Conservation (phyloP, 2,113 vertebrate genomes). For the Mionectes macconnelli region DNA sequence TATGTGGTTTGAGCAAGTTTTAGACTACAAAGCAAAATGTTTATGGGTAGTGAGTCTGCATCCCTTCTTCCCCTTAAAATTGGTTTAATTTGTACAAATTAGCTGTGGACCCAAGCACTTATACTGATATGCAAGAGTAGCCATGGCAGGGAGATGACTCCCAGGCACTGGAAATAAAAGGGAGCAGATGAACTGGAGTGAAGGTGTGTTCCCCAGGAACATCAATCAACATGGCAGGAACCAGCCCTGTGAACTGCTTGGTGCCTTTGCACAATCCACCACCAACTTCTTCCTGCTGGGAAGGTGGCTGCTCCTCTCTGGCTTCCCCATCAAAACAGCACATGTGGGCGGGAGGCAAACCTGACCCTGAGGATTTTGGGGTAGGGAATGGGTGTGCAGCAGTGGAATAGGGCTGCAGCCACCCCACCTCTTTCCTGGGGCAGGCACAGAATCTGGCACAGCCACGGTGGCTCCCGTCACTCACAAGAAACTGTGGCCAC, state of each 20-base stretch:
- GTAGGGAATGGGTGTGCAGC: background rate
- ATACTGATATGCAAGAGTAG: background rate
- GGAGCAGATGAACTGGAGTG: background rate
- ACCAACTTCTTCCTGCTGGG: background rate
- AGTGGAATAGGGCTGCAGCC: background rate
- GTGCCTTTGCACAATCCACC: background rate
- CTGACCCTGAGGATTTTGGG: background rate
- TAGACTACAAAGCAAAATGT: background rate
- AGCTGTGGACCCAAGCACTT: background rate
- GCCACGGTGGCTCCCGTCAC: accelerated
- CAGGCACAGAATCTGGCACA: background rate
- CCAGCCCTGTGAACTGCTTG: accelerated
- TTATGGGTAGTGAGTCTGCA: background rate
- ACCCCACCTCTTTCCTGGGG: background rate
- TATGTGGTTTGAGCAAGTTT: background rate
- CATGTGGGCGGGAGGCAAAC: background rate
- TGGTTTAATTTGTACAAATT: background rate
- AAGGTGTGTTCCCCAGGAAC: background rate
- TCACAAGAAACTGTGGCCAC: background rate
- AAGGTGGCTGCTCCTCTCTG: background rate
- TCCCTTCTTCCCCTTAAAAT: background rate
- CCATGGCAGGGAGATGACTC: background rate
- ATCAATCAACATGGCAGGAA: background rate
- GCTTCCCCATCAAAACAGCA: background rate
- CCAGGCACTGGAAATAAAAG: background rate